Base-by-base conservation (phyloP, 2,113 vertebrate genomes). In the Neogobius melanostomus region DNA sequence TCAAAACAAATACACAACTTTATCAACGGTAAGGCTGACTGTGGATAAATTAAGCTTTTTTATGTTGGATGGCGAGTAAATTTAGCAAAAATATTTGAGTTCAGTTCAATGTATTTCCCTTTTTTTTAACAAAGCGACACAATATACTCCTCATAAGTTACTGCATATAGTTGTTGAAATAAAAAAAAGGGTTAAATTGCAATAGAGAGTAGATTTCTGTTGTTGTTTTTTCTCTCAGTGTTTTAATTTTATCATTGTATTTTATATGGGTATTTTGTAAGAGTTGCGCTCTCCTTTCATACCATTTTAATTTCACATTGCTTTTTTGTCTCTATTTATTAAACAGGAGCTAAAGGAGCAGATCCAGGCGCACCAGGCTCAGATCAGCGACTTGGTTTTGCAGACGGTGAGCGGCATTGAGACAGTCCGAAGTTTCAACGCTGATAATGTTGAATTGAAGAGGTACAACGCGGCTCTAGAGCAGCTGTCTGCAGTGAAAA, bases 371-470 rank as follows among this genome's bases (percentile, higher is more conserved):
- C 92, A 90, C 9, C 72, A 88, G 1, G 95, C 95, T 0, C 68
- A 49, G 43, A 92, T 88, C 0, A 85, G 85, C 8, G 90, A 93
- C n/a, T 75, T 93, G 73, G 94, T 93, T 0, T 74, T 71, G 0
- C 94, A 96, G 75, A 85, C 87, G 0, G n/a, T 97, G 0, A 72
- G 87, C 0, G 87, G 85, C 12, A 87, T 98, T 0, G 89, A 63
- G 46, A 95, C 92, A 0, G 93, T 98, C 44, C 91, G 91, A n/a
- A 91, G 93, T 77, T 96, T 94, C 14, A 93, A 83, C 0, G 93
- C 91, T 0, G 95, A 96, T 84, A 47, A 84, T 5, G 70, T 87
- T 0, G 96, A 98, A 63, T 43, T 81, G 16, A 28, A 17, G 64
- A 84, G 91, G 42, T 96, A 95, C 4, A 16, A 84, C 1, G 53